Conservation (phyloP, 2,888 invertebrate genomes). For the Tetragnatha montana region DNA sequence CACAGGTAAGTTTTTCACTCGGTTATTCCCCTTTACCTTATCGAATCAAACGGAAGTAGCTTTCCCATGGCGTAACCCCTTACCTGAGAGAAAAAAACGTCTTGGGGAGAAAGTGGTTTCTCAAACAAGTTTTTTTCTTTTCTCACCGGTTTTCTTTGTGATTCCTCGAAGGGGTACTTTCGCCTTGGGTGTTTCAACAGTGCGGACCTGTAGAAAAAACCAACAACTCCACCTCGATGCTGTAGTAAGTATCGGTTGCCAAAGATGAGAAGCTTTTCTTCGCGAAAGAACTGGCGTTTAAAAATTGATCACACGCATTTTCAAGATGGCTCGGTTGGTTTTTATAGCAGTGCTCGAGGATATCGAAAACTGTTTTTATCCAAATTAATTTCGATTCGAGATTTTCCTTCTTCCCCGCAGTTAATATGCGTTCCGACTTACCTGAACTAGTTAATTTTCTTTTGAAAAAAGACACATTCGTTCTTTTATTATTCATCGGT, state of each 20-base stretch:
- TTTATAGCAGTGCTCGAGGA: neutral
- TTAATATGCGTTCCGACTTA: too few relatives aligned
- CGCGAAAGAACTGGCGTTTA: neutral
- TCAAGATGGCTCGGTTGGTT: neutral
- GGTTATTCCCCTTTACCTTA: conserved; percentile 70
- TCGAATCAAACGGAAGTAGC: conserved; percentile 67
- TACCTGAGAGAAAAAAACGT: conserved; percentile 22
- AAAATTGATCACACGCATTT: neutral
- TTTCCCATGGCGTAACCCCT: conserved; percentile 41
- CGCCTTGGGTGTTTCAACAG: neutral
- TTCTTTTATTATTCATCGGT: too few relatives aligned
- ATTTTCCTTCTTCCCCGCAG: too few relatives aligned
- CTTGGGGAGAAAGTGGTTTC: conserved; percentile 47
- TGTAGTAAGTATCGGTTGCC: neutral
- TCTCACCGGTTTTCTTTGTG: conserved; percentile 31
- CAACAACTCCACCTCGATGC: neutral
- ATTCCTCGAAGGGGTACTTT: conserved; percentile 1
- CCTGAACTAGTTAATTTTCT: too few relatives aligned
- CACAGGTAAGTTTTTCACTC: conserved; percentile 68
- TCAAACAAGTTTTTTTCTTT: conserved; percentile 37
- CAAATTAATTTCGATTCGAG: too few relatives aligned
- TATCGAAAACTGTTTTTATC: neutral
- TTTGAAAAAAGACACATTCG: too few relatives aligned
- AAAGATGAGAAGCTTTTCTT: neutral
- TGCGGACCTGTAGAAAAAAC: neutral